These are phyloP conservation scores for Glossosoma conforme DNA, from an alignment of 1,140 invertebrate genomes.

Conservation along the genomic window DNA sequence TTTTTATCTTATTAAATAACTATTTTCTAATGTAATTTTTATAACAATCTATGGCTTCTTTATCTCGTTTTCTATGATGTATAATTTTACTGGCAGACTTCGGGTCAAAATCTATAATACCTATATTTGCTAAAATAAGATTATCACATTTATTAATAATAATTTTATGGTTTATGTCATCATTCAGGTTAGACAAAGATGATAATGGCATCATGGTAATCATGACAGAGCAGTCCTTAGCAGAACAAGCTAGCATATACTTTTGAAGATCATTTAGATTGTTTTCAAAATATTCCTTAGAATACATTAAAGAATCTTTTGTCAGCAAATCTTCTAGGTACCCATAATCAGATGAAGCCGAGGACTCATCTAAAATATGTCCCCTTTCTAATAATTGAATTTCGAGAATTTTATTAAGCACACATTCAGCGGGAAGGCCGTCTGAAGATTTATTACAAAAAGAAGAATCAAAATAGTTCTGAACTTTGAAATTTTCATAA, in stretches of 20 bases:
- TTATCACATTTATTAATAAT: slow-evolving; percentile 23
- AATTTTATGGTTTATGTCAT: slow-evolving; percentile 26
- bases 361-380: slow-evolving; percentile 4
- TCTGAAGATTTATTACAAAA: slow-evolving; percentile 14
- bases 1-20: slow-evolving; percentile 4
- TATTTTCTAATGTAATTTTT: slow-evolving; percentile 13
- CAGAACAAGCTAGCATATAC: slow-evolving; percentile 40
- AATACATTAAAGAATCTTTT: slow-evolving; percentile 6
- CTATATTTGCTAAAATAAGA: slow-evolving; percentile 37
- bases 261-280: slow-evolving; percentile 20
- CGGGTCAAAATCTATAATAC: slow-evolving; percentile 45
- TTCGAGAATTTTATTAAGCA: slow-evolving; percentile 38
- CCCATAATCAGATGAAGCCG: slow-evolving; percentile 11
- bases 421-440: slow-evolving; percentile 24
- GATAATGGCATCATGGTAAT: slow-evolving; percentile 37
- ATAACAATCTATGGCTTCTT: slow-evolving; percentile 18
- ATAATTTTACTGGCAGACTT: slow-evolving; percentile 34
- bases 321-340: slow-evolving; percentile 22
- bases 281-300: slow-evolving; percentile 8
- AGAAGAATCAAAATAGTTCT: neutral
- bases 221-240: slow-evolving; percentile 49
- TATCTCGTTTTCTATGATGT: slow-evolving; percentile 21
- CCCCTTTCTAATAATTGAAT: slow-evolving; percentile 39
- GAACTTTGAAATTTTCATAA: neutral
- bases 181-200: slow-evolving; percentile 23